Base-by-base conservation (phyloP, 2,113 vertebrate genomes). In the Solea senegalensis region DNA sequence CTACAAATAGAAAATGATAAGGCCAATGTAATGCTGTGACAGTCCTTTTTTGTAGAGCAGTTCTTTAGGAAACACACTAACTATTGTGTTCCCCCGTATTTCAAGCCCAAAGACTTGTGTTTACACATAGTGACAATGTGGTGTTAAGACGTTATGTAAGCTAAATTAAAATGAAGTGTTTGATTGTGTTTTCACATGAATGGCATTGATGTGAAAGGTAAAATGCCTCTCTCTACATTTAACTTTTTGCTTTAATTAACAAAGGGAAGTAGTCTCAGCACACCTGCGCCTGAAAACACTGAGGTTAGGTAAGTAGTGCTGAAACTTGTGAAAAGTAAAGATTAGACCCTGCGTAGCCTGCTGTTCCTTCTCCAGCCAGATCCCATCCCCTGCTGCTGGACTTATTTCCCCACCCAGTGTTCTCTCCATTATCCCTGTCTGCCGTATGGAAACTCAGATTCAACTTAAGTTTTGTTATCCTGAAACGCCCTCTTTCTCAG, bases 391-490 rank as follows among this genome's bases (percentile, higher is more conserved):
- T 60, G 65, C 67, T 76, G 58, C 60, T 70, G 28, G 44, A 54
- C 58, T 75, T 39, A 4, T 76, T 3, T 79, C 46, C 57, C 59
- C 45, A 45, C 60, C 40, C 56, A 28, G 14, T 3, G 0, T 63
- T 62, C 64, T 62, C 41, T 44, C 58, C 59, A 58, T 69, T 15
- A 61, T 63, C 48, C 67, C 34, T 52, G 28, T 16, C 27, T 39
- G 8, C 59, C 59, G 59, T 40, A 34, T 28, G 39, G 3, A 72
- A 78, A 57, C 61, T 41, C 1, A 1, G 16, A 44, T 67, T 67
- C 52, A 67, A 77, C 48, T 81, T 71, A 45, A 28, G 72, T 50
- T 74, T 61, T 54, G 13, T 75, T 65, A 63, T 57, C 54, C 41
- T 51, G 2, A 71, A 73, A 59, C 51, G 13, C 0, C 1, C 2